A percentile compares a stretch with the other conserved stretches of the same genome.
These are phyloP conservation scores for Sitta europaea DNA, from an alignment of 2,113 vertebrate genomes.

Conservation along the genomic window DNA sequence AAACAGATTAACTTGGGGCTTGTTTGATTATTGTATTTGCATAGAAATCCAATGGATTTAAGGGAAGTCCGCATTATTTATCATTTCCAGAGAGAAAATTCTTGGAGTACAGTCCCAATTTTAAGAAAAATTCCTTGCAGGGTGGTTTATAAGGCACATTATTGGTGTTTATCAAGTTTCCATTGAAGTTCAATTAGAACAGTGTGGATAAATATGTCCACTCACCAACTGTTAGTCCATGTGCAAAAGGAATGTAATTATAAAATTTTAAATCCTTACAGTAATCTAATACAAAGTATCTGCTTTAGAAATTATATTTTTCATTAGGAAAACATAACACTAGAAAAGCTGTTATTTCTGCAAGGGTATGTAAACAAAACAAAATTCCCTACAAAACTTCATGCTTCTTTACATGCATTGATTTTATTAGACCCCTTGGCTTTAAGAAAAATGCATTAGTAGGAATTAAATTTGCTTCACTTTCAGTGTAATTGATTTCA, in stretches of 20 bases:
- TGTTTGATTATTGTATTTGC: not conserved
- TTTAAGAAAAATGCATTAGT: not conserved
- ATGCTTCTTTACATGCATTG: not conserved
- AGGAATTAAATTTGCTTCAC: not conserved
- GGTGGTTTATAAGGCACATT: not conserved
- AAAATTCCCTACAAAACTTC: not conserved
- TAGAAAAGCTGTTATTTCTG: not conserved
- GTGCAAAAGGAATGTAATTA: not conserved
- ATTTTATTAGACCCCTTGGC: slow-evolving; percentile 2
- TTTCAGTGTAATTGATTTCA: not conserved
- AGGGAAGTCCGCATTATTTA: not conserved
- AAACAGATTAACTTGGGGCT: not conserved
- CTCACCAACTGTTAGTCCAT: not conserved
- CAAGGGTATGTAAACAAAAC: not conserved
- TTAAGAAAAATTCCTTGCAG: not conserved
- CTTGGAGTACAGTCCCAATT: not conserved
- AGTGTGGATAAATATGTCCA: not conserved
- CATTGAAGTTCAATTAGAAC: not conserved
- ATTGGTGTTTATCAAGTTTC: not conserved
- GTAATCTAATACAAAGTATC: not conserved
- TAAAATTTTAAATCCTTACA: not conserved
- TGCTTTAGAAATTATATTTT: not conserved
- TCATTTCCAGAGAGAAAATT: not conserved
- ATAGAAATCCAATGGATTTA: not conserved
- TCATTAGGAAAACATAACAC: not conserved